Base-by-base conservation (phyloP, 1,140 invertebrate genomes). In the Radopholus similis region DNA sequence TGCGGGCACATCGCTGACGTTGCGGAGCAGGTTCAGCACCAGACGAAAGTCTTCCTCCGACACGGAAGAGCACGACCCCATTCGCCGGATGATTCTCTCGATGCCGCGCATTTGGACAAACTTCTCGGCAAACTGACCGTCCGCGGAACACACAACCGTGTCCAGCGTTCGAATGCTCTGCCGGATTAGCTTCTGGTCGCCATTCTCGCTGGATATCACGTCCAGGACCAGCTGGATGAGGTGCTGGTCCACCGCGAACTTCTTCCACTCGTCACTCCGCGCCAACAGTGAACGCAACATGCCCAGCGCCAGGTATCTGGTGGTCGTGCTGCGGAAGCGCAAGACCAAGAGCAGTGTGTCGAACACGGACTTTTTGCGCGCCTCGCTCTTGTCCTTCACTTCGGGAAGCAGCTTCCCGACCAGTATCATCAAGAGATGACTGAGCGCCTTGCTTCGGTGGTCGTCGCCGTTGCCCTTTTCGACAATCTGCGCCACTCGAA, bases 351-450 rank as follows among this genome's bases (percentile, higher is more conserved):
- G 40, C 18, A 62, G 21, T 5, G 40, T 30, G 34, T 4, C n/a
- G 15, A 62, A 47, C 18, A 62, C 34, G 26, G 23, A 28, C 32
- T 62, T 40, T 13, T 21, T 62, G 26, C 59, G 42, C 15, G 59
- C 59, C 32, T 42, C 59, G 9, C 21, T 62, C 47, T 62, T 62
- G 38, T 62, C 59, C 15, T 42, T 32, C 21, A 62, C 40, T 42
- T 40, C 11, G 32, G n/a, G 32, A 62, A 62, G 28, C 49, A 49
- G 30, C 30, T 54, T 54, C 15, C 0, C 47, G 47, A 26, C 30
- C 8, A 28, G 15, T 26, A 51, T 26, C n/a, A 28, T 11, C 47
- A 15, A 51, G 47, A 28, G 21, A 21, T 26, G 23, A 13, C 4
- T 51, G 47, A 26, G 30, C 23, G 47, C 23, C 47, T 11, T 15